Evolutionary conservation across 2,797 vertebrate genomes (phyloP).

Genomic region (Morelia viridis): DNA sequence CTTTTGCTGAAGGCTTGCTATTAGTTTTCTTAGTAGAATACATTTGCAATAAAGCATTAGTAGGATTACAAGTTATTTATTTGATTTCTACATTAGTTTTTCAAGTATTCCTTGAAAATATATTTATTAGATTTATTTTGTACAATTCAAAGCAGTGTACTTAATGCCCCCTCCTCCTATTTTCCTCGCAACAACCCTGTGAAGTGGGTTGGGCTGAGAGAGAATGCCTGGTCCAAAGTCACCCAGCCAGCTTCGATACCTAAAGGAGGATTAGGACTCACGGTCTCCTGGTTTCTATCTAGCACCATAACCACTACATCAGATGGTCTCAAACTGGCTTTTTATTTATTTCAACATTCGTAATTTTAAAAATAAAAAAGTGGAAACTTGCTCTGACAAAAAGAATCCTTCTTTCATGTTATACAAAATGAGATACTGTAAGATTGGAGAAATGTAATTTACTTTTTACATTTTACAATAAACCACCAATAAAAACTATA

Average conservation of each 20-base stretch:
- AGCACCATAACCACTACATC: not conserved
- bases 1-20: not conserved
- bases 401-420: not conserved
- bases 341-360: not conserved
- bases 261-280: not conserved
- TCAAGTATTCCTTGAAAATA: not conserved
- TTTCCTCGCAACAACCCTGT: not conserved
- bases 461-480: too few relatives aligned
- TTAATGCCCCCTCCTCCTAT: not conserved
- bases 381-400: not conserved
- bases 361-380: not conserved
- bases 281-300: not conserved
- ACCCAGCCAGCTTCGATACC: not conserved
- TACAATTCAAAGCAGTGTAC: not conserved
- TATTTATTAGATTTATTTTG: not conserved
- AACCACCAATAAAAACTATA: too few relatives aligned
- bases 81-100: not conserved
- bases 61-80: not conserved
- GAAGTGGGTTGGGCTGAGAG: not conserved
- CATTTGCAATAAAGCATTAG: not conserved
- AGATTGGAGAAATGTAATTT: too few relatives aligned
- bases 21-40: not conserved
- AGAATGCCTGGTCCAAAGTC: not conserved
- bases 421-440: not conserved
- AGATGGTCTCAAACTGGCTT: not conserved